phyloP scores from a whole-genome alignment of 1,140 invertebrate genomes.

The Brachionus angularis region DNA sequence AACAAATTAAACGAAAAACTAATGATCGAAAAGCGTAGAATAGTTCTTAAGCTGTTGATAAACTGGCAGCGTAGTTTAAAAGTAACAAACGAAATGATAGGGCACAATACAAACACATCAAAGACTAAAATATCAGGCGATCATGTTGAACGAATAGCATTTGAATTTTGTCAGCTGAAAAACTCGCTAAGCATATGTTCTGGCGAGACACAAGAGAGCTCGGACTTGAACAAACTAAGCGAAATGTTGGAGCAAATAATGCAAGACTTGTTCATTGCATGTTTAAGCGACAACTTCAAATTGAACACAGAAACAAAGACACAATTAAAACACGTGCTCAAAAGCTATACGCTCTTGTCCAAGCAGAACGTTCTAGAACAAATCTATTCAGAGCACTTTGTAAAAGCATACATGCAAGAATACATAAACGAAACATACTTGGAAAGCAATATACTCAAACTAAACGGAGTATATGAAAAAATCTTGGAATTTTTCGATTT shows the following conservation, averaged over 20 bases:
- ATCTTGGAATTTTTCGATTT: slow-evolving; percentile 68
- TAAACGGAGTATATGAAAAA: slow-evolving; percentile 70
- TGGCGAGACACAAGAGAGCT: slow-evolving; percentile 48
- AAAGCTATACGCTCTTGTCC: slow-evolving; percentile 57
- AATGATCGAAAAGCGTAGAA: slow-evolving; percentile 9
- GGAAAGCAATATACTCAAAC: slow-evolving; percentile 67
- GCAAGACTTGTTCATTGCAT: slow-evolving; percentile 61
- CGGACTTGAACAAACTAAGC: slow-evolving; percentile 57
- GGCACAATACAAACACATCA: not conserved
- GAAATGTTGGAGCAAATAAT: slow-evolving; percentile 60
- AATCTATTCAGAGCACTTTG: slow-evolving; percentile 67
- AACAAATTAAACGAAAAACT: slow-evolving; percentile 35
- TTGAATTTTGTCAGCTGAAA: slow-evolving; percentile 42
- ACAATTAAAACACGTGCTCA: slow-evolving; percentile 15
- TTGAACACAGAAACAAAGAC: slow-evolving; percentile 36
- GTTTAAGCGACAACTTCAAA: slow-evolving; percentile 57
- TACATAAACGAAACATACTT: slow-evolving; percentile 71
- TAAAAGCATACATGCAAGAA: slow-evolving; percentile 65
- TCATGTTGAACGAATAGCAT: slow-evolving; percentile 40
- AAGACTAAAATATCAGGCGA: slow-evolving; percentile 38
- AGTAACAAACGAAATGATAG: slow-evolving; percentile 38
- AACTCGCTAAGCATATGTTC: slow-evolving; percentile 22
- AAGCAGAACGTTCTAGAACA: slow-evolving; percentile 68
- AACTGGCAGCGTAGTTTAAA: slow-evolving; percentile 16
- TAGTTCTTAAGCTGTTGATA: slow-evolving; percentile 31